These are phyloP conservation scores for Petrolisthes manimaculis DNA, from an alignment of 2,888 invertebrate genomes.

Conservation along the genomic window DNA sequence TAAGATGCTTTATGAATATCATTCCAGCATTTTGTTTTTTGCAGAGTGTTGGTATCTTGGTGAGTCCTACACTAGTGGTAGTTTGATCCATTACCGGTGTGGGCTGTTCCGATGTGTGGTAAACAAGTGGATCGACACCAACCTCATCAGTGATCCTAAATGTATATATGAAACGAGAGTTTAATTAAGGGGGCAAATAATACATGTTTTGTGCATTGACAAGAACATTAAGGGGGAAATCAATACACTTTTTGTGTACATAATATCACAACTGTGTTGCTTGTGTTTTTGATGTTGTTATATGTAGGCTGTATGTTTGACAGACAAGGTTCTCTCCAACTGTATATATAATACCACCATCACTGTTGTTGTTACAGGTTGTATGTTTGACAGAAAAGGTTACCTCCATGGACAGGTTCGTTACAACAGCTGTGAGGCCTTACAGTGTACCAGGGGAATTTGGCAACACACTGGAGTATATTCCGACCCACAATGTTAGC, in stretches of 20 bases:
- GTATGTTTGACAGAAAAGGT: not conserved
- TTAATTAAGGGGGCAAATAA: too few relatives aligned
- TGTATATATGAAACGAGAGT: not conserved
- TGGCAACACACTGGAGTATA: not conserved
- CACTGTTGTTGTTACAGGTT: not conserved
- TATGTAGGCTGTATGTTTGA: too few relatives aligned
- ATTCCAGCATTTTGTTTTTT: not conserved
- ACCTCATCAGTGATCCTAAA: not conserved
- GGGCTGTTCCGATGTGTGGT: not conserved
- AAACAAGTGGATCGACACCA: not conserved
- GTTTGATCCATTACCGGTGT: not conserved
- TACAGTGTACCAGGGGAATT: not conserved
- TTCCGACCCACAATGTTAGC: not conserved
- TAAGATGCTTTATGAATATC: too few relatives aligned
- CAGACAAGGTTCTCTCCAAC: too few relatives aligned
- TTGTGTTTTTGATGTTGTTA: too few relatives aligned
- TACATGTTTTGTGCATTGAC: too few relatives aligned
- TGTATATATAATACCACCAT: too few relatives aligned
- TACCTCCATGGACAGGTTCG: not conserved
- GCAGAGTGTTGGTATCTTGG: not conserved
- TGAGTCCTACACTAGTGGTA: not conserved
- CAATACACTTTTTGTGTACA: too few relatives aligned
- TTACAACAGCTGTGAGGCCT: not conserved
- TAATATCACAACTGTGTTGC: too few relatives aligned
- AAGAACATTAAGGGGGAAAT: too few relatives aligned